Evolutionary conservation across 2,797 vertebrate species (phyloP), one percentile per base, ranked within the genome.

Genomic region (Falco concolor): DNA sequence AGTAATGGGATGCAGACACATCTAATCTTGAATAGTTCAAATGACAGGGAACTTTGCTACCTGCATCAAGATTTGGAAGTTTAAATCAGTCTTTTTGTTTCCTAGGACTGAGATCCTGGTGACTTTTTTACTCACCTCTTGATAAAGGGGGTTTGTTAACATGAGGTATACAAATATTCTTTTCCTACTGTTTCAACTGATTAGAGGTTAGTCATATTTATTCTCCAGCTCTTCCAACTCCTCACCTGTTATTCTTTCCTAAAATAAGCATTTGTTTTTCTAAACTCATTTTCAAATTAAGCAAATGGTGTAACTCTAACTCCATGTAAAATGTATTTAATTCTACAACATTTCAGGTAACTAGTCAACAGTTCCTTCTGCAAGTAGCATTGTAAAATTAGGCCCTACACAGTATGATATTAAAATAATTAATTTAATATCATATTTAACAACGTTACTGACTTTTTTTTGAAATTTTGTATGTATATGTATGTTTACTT

Each of bases 1-100:
- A 77, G 16, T 42, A 78, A 69, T 1, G 2, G 22, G 32, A 32
- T 21, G 2, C 1, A 0, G 25, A 44, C 4, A 30, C 13, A 4
- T 40, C 47, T 65, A 38, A 73, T 30, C 50, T 30, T 52, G 32
- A 77, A 65, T 25, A 77, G 56, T 9, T 65, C 47, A 60, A 42
- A 22, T 54, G 42, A 74, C 13, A 44, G 22, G 10, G 22, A 78
- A 60, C 24, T 64, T 76, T 8, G n/a, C 12, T 30, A 65, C 28
- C 24, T 49, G 9, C n/a, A 72, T 53, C 42, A 65, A 77, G 30
- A 68, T 60, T 42, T 65, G 12, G 12, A 42, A 18, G 22, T 47
- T 81, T 84, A 56, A 54, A 69, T 17, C 23, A 21, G 21, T 60
- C 30, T 19, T 89, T 69, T 42, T 52, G 5, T 28, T 53, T 60